Percentiles rank a stretch among this genome's conserved stretches.
phyloP scores from a whole-genome alignment of 1,140 invertebrate species.

The Drosophila nebulosa region DNA sequence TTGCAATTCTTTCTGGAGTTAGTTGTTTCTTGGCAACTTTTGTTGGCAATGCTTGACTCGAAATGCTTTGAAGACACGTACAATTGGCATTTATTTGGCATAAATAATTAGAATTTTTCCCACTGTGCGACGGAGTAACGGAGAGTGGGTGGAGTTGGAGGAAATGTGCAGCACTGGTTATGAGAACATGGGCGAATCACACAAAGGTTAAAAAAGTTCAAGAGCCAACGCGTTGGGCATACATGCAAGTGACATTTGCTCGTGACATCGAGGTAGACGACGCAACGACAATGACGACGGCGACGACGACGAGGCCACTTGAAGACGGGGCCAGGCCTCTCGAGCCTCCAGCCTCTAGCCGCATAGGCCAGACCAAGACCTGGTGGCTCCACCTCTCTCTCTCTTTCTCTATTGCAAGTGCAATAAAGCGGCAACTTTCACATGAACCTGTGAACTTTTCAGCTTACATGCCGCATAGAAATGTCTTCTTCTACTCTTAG shows the following conservation, averaged over 20 bases:
- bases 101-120: too few species aligned
- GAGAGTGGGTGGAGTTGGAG: not conserved
- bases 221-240: slow-evolving; percentile 62
- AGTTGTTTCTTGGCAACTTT: too few species aligned
- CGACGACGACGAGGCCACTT: slow-evolving; percentile 48
- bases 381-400: not conserved
- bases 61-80: too few species aligned
- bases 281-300: not conserved
- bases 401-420: slow-evolving; percentile 30
- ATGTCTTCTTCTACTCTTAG: slow-evolving; percentile 1
- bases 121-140: not conserved
- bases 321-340: slow-evolving; percentile 37
- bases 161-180: slow-evolving; percentile 52
- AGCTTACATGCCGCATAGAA: slow-evolving; percentile 4
- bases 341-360: too few species aligned
- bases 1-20: too few species aligned
- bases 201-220: slow-evolving; percentile 78
- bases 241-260: slow-evolving; percentile 76
- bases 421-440: slow-evolving; percentile 71
- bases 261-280: slow-evolving; percentile 72
- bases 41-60: too few species aligned
- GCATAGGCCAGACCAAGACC: slow-evolving; percentile 4
- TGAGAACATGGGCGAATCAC: slow-evolving; percentile 51
- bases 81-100: too few species aligned
- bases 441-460: slow-evolving; percentile 71